Evolutionary conservation across 2,113 vertebrate genomes (phyloP).

Genomic region (Nerophis ophidion): DNA sequence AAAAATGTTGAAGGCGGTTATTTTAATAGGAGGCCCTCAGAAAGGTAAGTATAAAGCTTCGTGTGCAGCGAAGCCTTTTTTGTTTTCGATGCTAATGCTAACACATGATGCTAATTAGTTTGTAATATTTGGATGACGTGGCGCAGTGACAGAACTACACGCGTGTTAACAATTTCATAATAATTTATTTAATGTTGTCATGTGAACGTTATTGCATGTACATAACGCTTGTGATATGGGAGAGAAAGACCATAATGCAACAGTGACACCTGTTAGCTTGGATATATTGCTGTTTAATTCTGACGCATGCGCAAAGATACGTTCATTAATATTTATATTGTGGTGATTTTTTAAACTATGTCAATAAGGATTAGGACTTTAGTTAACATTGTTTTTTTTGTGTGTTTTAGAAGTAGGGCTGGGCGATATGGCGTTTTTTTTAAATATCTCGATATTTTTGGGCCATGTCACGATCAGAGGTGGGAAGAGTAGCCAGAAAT

Average conservation of each 20-base stretch:
- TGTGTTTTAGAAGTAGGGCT: too few species aligned
- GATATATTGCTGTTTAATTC: too few species aligned
- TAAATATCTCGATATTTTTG: too few species aligned
- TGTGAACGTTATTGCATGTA: neutral
- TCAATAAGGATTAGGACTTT: too few species aligned
- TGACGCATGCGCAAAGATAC: too few species aligned
- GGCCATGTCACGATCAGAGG: too few species aligned
- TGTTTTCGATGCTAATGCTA: conserved; percentile 22
- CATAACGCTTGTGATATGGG: neutral
- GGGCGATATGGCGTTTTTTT: too few species aligned
- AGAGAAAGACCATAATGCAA: neutral
- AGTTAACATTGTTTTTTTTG: too few species aligned
- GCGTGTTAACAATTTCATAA: neutral
- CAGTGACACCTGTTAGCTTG: neutral
- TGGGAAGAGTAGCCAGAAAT: too few species aligned
- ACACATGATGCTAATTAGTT: neutral
- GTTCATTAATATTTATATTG: too few species aligned
- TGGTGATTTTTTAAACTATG: too few species aligned
- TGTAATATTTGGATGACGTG: conserved; percentile 50
- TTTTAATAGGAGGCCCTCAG: conserved; percentile 93
- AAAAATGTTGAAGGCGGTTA: conserved; percentile 88
- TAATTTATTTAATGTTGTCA: neutral
- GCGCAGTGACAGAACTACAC: conserved; percentile 2
- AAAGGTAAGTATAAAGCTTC: conserved; percentile 76
- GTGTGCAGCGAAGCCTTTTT: neutral